A percentile compares a stretch with the other conserved stretches of the same genome.
Evolutionary conservation across 2,113 vertebrate species (phyloP).

Genomic region (Rhynchomys soricoides): DNA sequence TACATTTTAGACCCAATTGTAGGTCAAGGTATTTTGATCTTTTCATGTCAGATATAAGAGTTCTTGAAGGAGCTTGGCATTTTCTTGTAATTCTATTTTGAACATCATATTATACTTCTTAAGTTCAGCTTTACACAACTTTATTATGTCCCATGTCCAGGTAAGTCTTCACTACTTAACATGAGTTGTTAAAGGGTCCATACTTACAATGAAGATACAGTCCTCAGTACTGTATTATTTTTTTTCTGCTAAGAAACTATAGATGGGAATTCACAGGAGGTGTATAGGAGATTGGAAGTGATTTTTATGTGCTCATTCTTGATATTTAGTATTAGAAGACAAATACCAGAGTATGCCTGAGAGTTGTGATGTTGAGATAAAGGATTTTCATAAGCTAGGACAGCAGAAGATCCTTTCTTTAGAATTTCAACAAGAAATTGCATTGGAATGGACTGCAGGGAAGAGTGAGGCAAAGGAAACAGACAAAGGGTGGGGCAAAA

Average conservation of each 20-base stretch:
- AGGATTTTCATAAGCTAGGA: not conserved
- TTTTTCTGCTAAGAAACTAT: not conserved
- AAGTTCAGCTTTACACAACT: not conserved
- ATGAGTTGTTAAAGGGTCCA: too few species aligned
- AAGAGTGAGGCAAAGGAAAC: not conserved
- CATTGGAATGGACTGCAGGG: too few species aligned
- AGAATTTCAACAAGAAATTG: not conserved
- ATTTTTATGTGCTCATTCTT: not conserved
- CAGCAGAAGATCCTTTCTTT: not conserved
- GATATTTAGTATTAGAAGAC: not conserved
- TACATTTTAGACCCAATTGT: not conserved
- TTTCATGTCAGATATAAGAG: constrained; percentile 7
- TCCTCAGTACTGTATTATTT: not conserved
- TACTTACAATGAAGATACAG: not conserved
- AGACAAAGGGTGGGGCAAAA: not conserved
- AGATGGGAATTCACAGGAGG: not conserved
- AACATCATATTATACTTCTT: not conserved
- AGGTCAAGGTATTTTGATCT: not conserved
- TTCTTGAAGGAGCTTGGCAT: constrained; percentile 2
- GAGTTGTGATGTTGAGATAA: not conserved
- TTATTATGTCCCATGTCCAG: not conserved
- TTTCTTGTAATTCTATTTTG: not conserved
- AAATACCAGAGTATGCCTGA: not conserved
- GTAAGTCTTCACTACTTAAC: not conserved
- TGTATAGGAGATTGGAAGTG: not conserved